Evolutionary conservation across 2,797 vertebrate genomes (phyloP).

Genomic region (Tenualosa thibaudeaui): DNA sequence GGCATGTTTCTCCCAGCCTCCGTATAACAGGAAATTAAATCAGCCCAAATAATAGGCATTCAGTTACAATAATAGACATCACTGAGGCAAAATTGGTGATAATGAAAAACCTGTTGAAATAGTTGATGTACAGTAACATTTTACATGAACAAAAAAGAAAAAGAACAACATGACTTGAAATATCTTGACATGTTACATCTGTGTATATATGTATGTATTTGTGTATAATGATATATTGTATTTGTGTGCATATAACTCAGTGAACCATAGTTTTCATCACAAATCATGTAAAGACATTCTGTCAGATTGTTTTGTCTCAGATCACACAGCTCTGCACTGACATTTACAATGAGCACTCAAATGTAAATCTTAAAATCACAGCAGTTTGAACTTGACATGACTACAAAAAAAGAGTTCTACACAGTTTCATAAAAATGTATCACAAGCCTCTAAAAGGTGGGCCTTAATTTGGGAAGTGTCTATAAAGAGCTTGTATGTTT

Average conservation of each 20-base stretch:
- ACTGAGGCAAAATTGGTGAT: not conserved
- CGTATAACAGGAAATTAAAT: not conserved
- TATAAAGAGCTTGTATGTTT: not conserved
- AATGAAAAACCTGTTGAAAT: not conserved
- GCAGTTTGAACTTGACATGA: not conserved
- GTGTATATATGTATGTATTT: not conserved
- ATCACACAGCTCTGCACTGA: not conserved
- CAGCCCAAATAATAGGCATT: not conserved
- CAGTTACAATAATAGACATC: not conserved
- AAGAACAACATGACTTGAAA: not conserved
- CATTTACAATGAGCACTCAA: not conserved
- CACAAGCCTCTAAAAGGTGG: not conserved
- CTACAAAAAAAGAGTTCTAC: not conserved
- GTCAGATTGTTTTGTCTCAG: not conserved
- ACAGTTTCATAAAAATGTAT: not conserved
- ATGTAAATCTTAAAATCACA: not conserved
- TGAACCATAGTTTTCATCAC: not conserved
- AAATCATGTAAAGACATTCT: not conserved
- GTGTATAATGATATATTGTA: too few species aligned
- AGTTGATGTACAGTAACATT: not conserved
- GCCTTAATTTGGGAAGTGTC: not conserved
- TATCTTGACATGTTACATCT: not conserved
- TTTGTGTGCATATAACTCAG: not conserved
- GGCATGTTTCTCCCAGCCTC: too few species aligned
- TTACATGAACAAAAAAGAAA: not conserved